Evolutionary conservation across 2,113 vertebrate species (phyloP).

Genomic region (Nycticryphes semicollaris): DNA sequence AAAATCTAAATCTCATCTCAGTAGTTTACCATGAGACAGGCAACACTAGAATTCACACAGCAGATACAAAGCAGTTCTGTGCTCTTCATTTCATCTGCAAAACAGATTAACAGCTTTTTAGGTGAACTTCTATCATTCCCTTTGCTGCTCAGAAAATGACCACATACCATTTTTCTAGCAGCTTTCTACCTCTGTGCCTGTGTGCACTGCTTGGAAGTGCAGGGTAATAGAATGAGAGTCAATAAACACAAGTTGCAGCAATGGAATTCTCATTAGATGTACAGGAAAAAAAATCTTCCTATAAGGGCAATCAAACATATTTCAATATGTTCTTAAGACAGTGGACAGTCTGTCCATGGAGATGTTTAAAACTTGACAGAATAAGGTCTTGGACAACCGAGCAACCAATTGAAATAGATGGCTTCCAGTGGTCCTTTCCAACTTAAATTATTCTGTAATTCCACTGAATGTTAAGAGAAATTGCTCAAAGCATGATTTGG

Average conservation of each 20-base stretch:
- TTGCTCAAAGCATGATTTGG: background rate
- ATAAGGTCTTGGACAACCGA: background rate
- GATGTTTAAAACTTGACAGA: background rate
- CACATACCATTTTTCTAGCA: background rate
- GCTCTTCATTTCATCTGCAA: background rate
- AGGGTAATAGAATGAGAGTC: background rate
- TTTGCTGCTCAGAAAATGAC: background rate
- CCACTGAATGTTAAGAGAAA: background rate
- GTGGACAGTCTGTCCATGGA: background rate
- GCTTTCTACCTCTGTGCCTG: background rate
- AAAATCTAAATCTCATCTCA: background rate
- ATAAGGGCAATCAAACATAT: rapidly evolving
- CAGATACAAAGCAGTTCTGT: background rate
- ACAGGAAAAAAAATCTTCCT: background rate
- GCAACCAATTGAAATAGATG: background rate
- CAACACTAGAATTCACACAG: background rate
- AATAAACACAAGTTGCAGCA: background rate
- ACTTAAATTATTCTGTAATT: background rate
- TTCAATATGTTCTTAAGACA: background rate
- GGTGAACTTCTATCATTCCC: background rate
- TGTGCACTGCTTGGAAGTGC: background rate
- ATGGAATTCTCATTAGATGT: background rate
- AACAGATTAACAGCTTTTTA: background rate
- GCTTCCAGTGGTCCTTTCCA: background rate
- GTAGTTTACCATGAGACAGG: background rate